These are phyloP conservation scores for Pseudolaguvia tuberculata DNA, from an alignment of 2,113 vertebrate genomes.

Conservation along the genomic window DNA sequence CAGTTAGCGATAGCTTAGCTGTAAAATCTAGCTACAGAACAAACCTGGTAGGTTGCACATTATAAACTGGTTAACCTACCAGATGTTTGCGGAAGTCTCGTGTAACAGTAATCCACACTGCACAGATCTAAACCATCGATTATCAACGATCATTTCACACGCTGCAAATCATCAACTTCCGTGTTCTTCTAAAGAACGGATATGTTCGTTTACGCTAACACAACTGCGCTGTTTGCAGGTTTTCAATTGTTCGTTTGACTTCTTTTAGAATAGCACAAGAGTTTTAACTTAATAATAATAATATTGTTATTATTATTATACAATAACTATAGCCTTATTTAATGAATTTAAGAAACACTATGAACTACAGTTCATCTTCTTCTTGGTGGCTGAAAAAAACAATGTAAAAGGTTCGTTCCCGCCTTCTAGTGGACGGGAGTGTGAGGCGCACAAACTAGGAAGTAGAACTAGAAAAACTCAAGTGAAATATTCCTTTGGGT, in stretches of 20 bases:
- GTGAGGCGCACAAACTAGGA: too few relatives aligned
- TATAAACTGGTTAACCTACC: conserved; percentile 15
- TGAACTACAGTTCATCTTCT: background rate
- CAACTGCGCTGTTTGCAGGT: background rate
- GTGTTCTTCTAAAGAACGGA: background rate
- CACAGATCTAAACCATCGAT: too few relatives aligned
- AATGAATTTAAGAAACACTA: background rate
- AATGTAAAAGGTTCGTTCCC: too few relatives aligned
- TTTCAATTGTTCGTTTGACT: background rate
- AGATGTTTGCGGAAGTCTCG: too few relatives aligned
- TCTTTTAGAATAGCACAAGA: background rate
- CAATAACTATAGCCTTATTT: background rate
- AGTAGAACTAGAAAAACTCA: too few relatives aligned
- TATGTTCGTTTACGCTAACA: background rate
- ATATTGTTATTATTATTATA: too few relatives aligned
- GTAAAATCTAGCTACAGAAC: background rate
- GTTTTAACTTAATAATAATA: too few relatives aligned
- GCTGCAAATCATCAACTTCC: conserved; percentile 19
- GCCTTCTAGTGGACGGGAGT: too few relatives aligned
- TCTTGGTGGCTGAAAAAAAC: too few relatives aligned
- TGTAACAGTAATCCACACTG: background rate
- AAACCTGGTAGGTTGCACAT: background rate
- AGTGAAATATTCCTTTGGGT: too few relatives aligned
- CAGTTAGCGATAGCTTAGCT: background rate
- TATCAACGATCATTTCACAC: conserved; percentile 11